These are phyloP conservation scores for Oreocharis arfaki DNA, from an alignment of 2,113 vertebrate species.

Conservation along the genomic window DNA sequence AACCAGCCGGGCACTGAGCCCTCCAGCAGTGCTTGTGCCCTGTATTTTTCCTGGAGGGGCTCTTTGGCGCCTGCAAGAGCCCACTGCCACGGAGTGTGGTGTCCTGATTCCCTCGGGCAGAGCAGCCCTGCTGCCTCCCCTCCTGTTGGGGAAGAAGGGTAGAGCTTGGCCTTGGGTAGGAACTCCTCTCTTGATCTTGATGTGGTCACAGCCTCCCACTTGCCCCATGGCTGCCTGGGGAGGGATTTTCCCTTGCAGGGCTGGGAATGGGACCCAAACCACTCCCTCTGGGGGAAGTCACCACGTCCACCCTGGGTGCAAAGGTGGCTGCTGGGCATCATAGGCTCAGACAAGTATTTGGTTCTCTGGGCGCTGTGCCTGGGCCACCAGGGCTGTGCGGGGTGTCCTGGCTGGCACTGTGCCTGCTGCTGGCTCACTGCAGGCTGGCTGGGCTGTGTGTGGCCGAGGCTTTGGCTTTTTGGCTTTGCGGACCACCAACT, in stretches of 20 bases:
- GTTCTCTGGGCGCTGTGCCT: fast-evolving
- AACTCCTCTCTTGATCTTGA: background rate
- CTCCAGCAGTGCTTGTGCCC: background rate
- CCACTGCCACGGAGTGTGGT: fast-evolving
- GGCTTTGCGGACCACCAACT: background rate
- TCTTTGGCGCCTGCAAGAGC: background rate
- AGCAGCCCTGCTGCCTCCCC: background rate
- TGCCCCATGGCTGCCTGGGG: background rate
- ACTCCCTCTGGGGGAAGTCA: too few species aligned
- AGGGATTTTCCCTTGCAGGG: background rate
- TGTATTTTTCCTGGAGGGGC: background rate
- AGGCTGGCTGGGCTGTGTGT: background rate
- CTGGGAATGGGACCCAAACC: background rate
- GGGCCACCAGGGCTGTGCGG: fast-evolving
- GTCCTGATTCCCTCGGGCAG: background rate
- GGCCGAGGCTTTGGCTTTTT: background rate
- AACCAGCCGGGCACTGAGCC: background rate
- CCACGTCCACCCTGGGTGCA: fast-evolving
- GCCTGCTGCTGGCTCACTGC: background rate
- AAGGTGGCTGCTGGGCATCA: background rate
- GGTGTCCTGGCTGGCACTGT: background rate
- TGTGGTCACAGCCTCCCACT: background rate
- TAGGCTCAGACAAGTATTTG: fast-evolving
- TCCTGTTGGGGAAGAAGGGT: background rate
- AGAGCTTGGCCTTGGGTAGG: background rate